phyloP scores from a whole-genome alignment of 2,797 vertebrate species.

The Phyllotis vaccarum region DNA sequence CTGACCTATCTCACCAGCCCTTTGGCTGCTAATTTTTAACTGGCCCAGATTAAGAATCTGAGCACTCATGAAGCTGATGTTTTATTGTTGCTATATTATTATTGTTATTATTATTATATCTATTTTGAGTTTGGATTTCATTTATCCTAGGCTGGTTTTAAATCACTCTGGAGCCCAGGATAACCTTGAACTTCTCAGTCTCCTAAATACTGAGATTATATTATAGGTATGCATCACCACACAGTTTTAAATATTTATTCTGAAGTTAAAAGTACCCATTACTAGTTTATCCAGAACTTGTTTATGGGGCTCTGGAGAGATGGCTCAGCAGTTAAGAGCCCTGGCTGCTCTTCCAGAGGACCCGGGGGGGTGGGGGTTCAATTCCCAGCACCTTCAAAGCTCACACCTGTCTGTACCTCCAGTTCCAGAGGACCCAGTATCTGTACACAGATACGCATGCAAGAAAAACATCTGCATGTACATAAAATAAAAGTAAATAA shows the following conservation, averaged over 20 bases:
- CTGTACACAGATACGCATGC: background rate
- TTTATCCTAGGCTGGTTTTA: background rate
- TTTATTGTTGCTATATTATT: background rate
- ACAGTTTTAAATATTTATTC: background rate
- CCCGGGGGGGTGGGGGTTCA: background rate
- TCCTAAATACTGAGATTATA: background rate
- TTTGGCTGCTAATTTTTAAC: background rate
- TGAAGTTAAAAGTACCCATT: slow-evolving; percentile 2
- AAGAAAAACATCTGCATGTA: background rate
- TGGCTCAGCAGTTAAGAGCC: background rate
- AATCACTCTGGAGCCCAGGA: background rate
- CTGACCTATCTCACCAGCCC: background rate
- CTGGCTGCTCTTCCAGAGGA: background rate
- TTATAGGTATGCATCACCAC: background rate
- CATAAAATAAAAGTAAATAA: background rate
- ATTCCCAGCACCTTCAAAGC: background rate
- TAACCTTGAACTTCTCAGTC: background rate
- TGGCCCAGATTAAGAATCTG: background rate
- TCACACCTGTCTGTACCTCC: background rate
- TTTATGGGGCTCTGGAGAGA: background rate
- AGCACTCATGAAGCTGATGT: background rate
- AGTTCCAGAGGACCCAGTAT: background rate
- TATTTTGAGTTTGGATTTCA: background rate
- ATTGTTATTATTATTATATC: background rate
- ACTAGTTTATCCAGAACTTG: slow-evolving; percentile 34